Base-by-base conservation (phyloP, 2,113 vertebrate species). In the Zingel zingel region DNA sequence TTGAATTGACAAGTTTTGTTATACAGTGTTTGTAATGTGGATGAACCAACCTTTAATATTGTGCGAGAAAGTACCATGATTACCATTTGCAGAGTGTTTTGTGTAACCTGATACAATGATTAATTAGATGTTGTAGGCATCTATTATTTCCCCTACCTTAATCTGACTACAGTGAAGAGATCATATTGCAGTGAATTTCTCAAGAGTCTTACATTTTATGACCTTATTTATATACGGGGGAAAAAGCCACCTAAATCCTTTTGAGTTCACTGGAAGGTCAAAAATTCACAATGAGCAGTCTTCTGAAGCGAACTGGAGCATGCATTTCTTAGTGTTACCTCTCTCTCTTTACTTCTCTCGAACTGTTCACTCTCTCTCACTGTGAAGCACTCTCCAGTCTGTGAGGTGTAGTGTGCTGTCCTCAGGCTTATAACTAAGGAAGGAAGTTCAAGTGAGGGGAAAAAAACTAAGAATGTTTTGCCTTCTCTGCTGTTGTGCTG, bases 391-490 rank as follows among this genome's bases (percentile, higher is more conserved):
- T 56, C 30, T 36, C 12, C 19, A 76, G 51, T 36, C 12, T 47
- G 19, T 61, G 25, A 39, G 69, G 27, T 9, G 30, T 1, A 45
- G 36, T 59, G 51, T 6, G 21, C 0, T 47, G 19, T 61, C 67
- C 16, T 61, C 39, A 6, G 45, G 65, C 45, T 48, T 23, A 10
- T n/a, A 75, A n/a, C 43, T 5, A 33, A 63, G 63, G 47, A 50
- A 61, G 23, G 48, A 58, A 25, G 64, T 75, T 79, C 45, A 70
- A 64, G 45, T 47, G 75, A 61, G 51, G 36, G 45, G 51, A 69
- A 39, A 33, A 39, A 10, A 74, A 10, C 64, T 11, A 11, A 78
- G 70, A 47, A 58, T 36, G 36, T 70, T 61, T 83, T 76, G 69
- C 62, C 75, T 78, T 54, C 50, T 74, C 54, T 65, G 50, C 79